Evolutionary conservation across 2,113 vertebrate genomes (phyloP).

Genomic region (Chroicocephalus ridibundus): DNA sequence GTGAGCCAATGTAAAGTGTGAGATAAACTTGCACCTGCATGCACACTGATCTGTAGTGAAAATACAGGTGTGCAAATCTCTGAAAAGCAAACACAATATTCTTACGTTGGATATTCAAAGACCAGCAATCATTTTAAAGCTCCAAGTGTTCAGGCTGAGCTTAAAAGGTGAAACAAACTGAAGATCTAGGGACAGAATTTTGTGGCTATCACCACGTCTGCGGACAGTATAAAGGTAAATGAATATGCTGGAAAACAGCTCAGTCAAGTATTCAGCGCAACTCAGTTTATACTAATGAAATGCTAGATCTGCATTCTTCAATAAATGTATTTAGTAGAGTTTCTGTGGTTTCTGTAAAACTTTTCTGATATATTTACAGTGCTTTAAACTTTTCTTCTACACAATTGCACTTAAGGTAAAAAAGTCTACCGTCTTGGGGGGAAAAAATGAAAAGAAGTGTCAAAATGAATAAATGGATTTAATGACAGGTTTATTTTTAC

Average conservation of each 20-base stretch:
- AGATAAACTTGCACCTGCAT: not conserved
- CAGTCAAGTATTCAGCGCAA: not conserved
- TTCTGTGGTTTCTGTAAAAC: not conserved
- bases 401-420: not conserved
- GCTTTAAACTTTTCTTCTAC: not conserved
- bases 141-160: not conserved
- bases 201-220: not conserved
- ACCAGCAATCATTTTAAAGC: not conserved
- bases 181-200: not conserved
- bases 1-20: not conserved
- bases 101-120: not conserved
- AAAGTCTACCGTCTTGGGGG: rapidly evolving
- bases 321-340: not conserved
- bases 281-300: not conserved
- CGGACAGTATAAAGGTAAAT: not conserved
- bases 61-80: not conserved
- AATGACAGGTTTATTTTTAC: slow-evolving; percentile 44
- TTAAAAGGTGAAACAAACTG: not conserved
- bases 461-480: not conserved
- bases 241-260: not conserved
- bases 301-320: not conserved
- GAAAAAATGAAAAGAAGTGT: not conserved
- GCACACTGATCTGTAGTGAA: not conserved
- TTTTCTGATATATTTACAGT: not conserved
- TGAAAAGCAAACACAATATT: not conserved